Conservation (phyloP, 2,888 invertebrate genomes). For the Apoda limacodes region DNA sequence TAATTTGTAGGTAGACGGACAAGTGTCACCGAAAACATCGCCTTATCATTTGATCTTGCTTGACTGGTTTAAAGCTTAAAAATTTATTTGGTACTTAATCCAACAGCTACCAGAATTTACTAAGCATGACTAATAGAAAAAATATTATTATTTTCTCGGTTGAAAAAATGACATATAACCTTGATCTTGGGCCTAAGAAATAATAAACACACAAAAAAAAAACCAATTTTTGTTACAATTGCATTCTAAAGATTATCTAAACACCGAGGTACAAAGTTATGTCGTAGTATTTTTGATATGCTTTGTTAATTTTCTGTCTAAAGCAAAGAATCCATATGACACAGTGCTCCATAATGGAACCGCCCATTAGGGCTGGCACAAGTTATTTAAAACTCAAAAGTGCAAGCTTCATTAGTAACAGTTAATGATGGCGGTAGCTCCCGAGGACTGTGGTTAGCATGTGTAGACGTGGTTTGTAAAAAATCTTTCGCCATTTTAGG, state of each 20-base stretch:
- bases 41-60: slow-evolving; percentile 52
- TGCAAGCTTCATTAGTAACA: slow-evolving; percentile 65
- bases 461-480: no score
- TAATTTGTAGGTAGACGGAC: slow-evolving; percentile 54
- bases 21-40: slow-evolving; percentile 42
- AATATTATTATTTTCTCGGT: slow-evolving; percentile 1
- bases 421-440: slow-evolving; percentile 67
- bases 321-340: slow-evolving; percentile 51
- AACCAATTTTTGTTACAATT: no score
- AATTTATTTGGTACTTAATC: slow-evolving; percentile 52
- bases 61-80: slow-evolving; percentile 41
- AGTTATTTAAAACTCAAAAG: slow-evolving; percentile 64
- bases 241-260: no score
- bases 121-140: slow-evolving; percentile 32
- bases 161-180: no score
- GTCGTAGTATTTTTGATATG: slow-evolving; percentile 42
- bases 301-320: slow-evolving; percentile 48
- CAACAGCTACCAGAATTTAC: slow-evolving; percentile 57
- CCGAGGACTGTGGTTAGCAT: no score
- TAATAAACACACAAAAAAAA: no score
- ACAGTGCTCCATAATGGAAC: slow-evolving; percentile 29
- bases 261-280: slow-evolving; percentile 47
- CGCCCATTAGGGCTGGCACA: slow-evolving; percentile 47
- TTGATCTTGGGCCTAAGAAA: no score
- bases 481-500: slow-evolving; percentile 25